phyloP scores from a whole-genome alignment of 2,113 vertebrate species.

The Galbula dea region DNA sequence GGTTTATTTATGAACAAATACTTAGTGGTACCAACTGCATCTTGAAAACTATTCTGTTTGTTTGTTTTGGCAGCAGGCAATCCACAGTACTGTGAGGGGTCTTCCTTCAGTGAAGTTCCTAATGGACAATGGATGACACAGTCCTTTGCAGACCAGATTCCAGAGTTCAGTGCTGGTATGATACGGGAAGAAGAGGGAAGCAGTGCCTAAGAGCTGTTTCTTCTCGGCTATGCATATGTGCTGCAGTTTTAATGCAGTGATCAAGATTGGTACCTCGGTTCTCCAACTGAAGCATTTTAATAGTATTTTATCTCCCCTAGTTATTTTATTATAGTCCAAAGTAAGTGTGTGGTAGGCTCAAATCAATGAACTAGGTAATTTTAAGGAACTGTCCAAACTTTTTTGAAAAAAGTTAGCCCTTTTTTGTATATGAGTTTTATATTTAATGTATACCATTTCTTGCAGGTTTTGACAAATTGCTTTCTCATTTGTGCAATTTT shows the following conservation, averaged over 20 bases:
- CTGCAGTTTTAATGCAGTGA: conserved; percentile 78
- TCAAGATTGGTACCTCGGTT: conserved; percentile 67
- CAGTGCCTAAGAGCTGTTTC: conserved; percentile 8
- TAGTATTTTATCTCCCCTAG: conserved; percentile 55
- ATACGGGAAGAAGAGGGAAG: conserved; percentile 39
- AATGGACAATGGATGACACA: conserved; percentile 88
- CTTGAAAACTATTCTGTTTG: neutral
- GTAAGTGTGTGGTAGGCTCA: conserved; percentile 59
- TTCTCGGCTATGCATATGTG: neutral
- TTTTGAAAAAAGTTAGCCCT: neutral
- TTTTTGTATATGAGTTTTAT: conserved; percentile 73
- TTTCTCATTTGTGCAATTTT: conserved; percentile 61
- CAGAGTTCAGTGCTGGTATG: conserved; percentile 42
- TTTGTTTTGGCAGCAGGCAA: conserved; percentile 50
- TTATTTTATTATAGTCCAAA: conserved; percentile 54
- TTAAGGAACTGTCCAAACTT: conserved; percentile 48
- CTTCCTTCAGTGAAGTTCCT: conserved; percentile 65
- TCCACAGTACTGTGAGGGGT: conserved; percentile 46
- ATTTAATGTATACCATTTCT: conserved; percentile 68
- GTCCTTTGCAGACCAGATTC: conserved; percentile 84
- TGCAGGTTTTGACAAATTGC: conserved; percentile 67
- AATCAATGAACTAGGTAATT: conserved; percentile 55
- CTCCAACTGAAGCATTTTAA: conserved; percentile 68
- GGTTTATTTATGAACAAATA: neutral
- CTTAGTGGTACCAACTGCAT: neutral